phyloP scores from a whole-genome alignment of 2,113 vertebrate genomes.

The Corythornis vintsioides region DNA sequence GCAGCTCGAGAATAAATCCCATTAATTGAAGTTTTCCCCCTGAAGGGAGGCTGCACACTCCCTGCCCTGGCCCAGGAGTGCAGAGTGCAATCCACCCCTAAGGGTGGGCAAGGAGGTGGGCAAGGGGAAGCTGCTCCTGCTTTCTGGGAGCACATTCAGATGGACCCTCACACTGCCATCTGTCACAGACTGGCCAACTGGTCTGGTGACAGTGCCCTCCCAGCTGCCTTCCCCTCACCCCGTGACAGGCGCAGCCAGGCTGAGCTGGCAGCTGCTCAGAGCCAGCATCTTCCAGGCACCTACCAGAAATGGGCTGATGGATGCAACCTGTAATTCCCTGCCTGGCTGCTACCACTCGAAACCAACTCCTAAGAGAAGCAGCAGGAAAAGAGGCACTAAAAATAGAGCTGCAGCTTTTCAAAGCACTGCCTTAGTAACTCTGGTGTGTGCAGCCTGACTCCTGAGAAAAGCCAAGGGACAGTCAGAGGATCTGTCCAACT shows the following conservation, averaged over 20 bases:
- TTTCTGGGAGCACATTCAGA: not conserved
- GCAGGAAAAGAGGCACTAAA: not conserved
- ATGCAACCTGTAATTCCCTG: not conserved
- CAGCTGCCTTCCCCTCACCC: not conserved
- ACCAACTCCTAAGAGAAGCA: not conserved
- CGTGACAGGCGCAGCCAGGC: fast-evolving
- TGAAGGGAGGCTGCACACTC: not conserved
- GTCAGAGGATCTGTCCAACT: not conserved
- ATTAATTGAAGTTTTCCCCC: not conserved
- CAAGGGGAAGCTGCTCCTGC: not conserved
- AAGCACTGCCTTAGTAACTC: not conserved
- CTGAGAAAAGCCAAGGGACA: not conserved
- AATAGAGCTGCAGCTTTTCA: not conserved
- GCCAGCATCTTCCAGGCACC: not conserved
- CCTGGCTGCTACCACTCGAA: not conserved
- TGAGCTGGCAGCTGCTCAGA: not conserved
- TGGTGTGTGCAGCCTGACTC: not conserved
- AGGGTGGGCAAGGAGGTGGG: not conserved
- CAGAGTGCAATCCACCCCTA: not conserved
- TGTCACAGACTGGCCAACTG: not conserved
- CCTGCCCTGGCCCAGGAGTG: not conserved
- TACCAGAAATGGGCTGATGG: not conserved
- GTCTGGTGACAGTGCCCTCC: not conserved
- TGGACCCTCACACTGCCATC: not conserved
- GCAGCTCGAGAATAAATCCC: not conserved